These are phyloP conservation scores for Poecilobothrus nobilitatus DNA, from an alignment of 2,888 invertebrate species.

Conservation along the genomic window DNA sequence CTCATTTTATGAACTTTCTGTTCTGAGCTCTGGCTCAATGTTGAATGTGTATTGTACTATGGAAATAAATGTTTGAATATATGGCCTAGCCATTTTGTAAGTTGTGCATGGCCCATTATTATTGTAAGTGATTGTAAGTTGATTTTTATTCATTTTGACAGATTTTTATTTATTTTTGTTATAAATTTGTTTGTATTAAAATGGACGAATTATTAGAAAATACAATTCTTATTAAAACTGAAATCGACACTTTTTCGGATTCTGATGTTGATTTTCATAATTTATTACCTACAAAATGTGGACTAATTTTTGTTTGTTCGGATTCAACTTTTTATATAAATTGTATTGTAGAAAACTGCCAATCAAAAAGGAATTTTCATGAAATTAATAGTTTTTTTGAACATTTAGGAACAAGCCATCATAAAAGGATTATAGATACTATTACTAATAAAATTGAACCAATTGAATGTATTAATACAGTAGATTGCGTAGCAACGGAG, in stretches of 20 bases:
- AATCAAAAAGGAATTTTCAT: neutral
- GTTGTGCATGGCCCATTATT: too few relatives aligned
- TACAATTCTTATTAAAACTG: neutral
- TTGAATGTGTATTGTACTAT: too few relatives aligned
- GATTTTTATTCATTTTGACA: too few relatives aligned
- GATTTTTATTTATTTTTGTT: too few relatives aligned
- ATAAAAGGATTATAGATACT: neutral
- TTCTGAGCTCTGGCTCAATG: too few relatives aligned
- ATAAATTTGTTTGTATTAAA: too few relatives aligned
- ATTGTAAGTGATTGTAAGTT: too few relatives aligned
- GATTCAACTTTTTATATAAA: neutral
- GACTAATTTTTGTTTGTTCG: neutral
- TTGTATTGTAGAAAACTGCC: neutral
- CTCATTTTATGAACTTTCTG: too few relatives aligned
- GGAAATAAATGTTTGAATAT: too few relatives aligned
- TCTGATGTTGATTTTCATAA: neutral
- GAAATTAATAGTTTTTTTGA: neutral
- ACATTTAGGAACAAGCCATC: neutral
- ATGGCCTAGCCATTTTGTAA: too few relatives aligned
- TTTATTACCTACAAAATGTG: neutral
- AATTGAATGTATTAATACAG: neutral
- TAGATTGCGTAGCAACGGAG: neutral
- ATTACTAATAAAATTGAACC: neutral
- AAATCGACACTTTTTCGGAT: neutral
- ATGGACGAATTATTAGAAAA: too few relatives aligned